Base-by-base conservation (phyloP, 1,140 invertebrate species). In the Caenorhabditis briggsae region DNA sequence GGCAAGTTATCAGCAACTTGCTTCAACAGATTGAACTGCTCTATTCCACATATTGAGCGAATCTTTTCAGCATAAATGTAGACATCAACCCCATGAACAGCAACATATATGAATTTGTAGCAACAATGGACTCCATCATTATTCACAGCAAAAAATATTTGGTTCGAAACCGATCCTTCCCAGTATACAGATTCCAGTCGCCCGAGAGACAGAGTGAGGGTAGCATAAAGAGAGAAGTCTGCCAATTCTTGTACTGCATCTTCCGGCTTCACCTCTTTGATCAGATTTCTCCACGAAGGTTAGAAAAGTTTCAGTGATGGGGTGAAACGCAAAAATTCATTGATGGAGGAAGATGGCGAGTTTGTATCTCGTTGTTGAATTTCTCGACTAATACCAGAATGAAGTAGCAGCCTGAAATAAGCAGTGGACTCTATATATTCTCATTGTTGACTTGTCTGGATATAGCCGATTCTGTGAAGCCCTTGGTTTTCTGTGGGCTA, bases 401-500 rank as follows among this genome's bases (percentile, higher is more conserved):
- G 58, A 7, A 61, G n/a, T 50, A 50, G 48, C n/a, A n/a, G n/a
- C n/a, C n/a, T n/a, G n/a, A n/a, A n/a, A n/a, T n/a, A n/a, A n/a
- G n/a, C n/a, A n/a, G n/a, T n/a, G n/a, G n/a, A n/a, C n/a, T n/a
- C n/a, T n/a, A n/a, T n/a, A n/a, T n/a, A n/a, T n/a, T n/a, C n/a
- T n/a, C n/a, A n/a, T n/a, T n/a, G n/a, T n/a, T n/a, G n/a, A n/a
- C 48, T 50, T 58, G 33, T 23, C 59, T 64, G 2, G 64, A 41
- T 2, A 70, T 70, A 3, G 64, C 64, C 5, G 33, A 9, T 3
- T 46, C 41, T 14, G 18, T 6, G 16, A 70, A 70, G 41, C 64
- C 64, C 12, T 70, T 70, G 5, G 64, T 70, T 43, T 70, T 70
- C 46, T 70, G 64, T 6, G 64, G 33, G 18, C 46, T 70, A 41